Evolutionary conservation across 2,888 invertebrate species (phyloP).

Genomic region (Pheosia tremula): DNA sequence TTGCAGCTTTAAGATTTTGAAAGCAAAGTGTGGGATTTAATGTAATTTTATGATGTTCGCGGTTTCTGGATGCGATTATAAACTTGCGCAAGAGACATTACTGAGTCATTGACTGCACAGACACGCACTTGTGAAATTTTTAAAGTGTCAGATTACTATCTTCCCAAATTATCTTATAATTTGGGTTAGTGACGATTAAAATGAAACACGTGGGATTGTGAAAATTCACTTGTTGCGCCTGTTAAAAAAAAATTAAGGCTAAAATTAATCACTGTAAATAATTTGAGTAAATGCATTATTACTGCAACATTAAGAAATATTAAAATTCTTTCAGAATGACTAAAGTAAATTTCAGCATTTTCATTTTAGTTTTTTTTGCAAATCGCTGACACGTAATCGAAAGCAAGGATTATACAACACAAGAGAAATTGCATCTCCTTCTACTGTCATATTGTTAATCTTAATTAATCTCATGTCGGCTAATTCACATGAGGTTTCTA

Average conservation of each 20-base stretch:
- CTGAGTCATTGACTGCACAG: slow-evolving; percentile 18
- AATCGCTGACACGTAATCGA: background rate
- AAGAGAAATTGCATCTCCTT: slow-evolving; percentile 20
- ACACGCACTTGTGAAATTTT: slow-evolving; percentile 30
- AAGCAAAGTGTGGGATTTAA: slow-evolving; percentile 36
- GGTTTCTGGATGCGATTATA: slow-evolving; percentile 30
- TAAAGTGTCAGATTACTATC: slow-evolving; percentile 34
- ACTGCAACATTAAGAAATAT: no score
- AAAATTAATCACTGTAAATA: background rate
- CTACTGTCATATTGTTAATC: slow-evolving; percentile 21
- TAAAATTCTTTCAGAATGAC: no score
- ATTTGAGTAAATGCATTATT: no score
- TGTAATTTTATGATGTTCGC: slow-evolving; percentile 17
- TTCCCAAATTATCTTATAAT: slow-evolving; percentile 29
- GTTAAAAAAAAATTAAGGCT: background rate
- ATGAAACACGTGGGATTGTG: slow-evolving; percentile 37
- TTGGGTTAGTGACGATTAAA: slow-evolving; percentile 38
- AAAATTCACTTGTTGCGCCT: background rate
- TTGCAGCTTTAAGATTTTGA: slow-evolving; percentile 28
- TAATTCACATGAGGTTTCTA: slow-evolving; percentile 49
- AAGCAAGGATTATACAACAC: slow-evolving; percentile 20
- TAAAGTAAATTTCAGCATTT: no score
- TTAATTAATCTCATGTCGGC: slow-evolving; percentile 49
- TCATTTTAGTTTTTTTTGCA: no score
- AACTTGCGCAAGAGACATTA: slow-evolving; percentile 13